Conservation (phyloP, 2,888 invertebrate species). For the Diloba caeruleocephala region DNA sequence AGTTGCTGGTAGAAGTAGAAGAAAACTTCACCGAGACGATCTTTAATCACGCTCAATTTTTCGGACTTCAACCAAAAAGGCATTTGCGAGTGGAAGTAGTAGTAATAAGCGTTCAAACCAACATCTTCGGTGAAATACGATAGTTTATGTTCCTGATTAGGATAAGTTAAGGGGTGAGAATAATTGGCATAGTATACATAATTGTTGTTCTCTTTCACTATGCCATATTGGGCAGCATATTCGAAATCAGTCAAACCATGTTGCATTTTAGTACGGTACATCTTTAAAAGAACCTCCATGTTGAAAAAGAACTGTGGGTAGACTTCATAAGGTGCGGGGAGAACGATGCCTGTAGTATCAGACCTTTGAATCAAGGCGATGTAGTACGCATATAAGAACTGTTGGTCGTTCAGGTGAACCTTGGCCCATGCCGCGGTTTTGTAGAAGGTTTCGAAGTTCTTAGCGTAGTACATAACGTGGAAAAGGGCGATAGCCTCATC, state of each 20-base stretch:
- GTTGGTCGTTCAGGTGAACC: conserved; percentile 89
- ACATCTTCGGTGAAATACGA: conserved; percentile 92
- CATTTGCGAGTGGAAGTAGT: conserved; percentile 89
- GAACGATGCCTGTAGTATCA: conserved; percentile 88
- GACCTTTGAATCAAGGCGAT: conserved; percentile 89
- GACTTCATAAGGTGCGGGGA: conserved; percentile 92
- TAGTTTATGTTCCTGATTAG: conserved; percentile 89
- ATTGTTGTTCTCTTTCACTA: conserved; percentile 76
- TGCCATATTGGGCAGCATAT: conserved; percentile 71
- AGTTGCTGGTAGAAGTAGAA: conserved; percentile 91
- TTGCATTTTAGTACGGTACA: conserved; percentile 81
- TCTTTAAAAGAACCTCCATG: conserved; percentile 84
- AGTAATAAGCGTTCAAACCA: conserved; percentile 91
- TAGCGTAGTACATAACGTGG: conserved; percentile 89
- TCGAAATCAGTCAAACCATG: conserved; percentile 67
- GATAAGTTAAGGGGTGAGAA: conserved; percentile 84
- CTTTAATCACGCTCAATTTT: conserved; percentile 81
- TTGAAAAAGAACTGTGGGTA: conserved; percentile 91
- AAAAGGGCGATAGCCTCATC: conserved; percentile 87
- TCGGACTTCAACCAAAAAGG: conserved; percentile 91
- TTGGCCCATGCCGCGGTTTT: conserved; percentile 89
- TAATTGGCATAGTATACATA: conserved; percentile 89
- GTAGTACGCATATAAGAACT: conserved; percentile 90
- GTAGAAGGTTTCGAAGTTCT: conserved; percentile 90
- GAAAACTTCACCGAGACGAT: conserved; percentile 91